Base-by-base conservation (phyloP, 1,140 invertebrate species). In the Drosophila aff. region DNA sequence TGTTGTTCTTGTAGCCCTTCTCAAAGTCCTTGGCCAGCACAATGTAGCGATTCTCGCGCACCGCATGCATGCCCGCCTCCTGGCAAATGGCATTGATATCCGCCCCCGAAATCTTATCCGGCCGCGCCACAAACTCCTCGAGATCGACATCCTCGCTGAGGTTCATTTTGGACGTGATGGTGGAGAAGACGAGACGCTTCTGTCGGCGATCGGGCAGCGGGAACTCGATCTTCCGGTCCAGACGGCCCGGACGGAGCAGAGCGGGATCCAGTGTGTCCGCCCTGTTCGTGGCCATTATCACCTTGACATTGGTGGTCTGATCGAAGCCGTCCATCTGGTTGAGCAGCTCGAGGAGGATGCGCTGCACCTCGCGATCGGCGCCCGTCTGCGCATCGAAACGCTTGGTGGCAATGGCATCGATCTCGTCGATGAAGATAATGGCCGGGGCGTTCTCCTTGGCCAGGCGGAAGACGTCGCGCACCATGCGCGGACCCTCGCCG, bases 271-370 rank as follows among this genome's bases (percentile, higher is more conserved):
- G 93, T 3, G 99, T 99, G 92, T 99, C 99, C 28, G 98, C 98
- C 38, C 92, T 81, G 75, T 99, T 99, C 2, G 99, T 99, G 3
- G 99, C 99, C 99, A 99, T 99, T 47, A 99, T 99, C 16, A 99
- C 99, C 95, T 99, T 99, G 18, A 99, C 99, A 95, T 99, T 99
- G 21, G 99, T 99, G 4, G 98, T 99, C 94, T 99, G 99, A 95
- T 99, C 99, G 94, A 99, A 99, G 58, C 99, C 99, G 94, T 99
- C 99, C 99, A 99, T 99, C 94, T 99, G 99, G 94, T 99, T 99
- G 0, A 99, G 94, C 13, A 99, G 94, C 92, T 99, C 99, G 5
- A 99, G 94, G 4, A 99, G 93, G 93, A 99, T 99, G 94, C 99
- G 96, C 93, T 99, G 99, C 0, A 99, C 99, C 94, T 99, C 99